phyloP scores from a whole-genome alignment of 2,888 invertebrate genomes.

The Sipunculus nudus region DNA sequence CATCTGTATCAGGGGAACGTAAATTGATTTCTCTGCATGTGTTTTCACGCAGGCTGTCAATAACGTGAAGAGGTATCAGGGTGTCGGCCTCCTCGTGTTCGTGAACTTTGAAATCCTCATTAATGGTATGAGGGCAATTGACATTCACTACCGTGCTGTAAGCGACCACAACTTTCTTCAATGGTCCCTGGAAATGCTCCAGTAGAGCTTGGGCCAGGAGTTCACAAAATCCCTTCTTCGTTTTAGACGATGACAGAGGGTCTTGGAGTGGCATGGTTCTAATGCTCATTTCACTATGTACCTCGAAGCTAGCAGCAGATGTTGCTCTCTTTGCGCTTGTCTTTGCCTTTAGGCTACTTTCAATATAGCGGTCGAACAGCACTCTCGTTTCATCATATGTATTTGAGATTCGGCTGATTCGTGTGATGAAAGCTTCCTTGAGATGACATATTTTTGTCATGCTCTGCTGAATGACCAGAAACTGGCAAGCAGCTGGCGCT shows the following conservation, averaged over 20 bases:
- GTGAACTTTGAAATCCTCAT: no score
- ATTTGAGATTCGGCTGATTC: neutral
- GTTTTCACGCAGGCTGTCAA: neutral
- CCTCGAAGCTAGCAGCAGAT: no score
- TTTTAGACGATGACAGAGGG: no score
- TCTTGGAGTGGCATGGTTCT: no score
- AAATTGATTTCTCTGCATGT: slow-evolving; percentile 7
- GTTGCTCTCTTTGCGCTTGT: slow-evolving; percentile 14
- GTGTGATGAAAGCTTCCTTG: slow-evolving; percentile 1
- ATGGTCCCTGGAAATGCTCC: no score
- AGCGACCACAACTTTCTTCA: no score
- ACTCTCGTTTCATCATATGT: slow-evolving; percentile 1
- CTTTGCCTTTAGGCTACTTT: slow-evolving; percentile 11
- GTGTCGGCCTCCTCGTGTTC: slow-evolving; percentile 24
- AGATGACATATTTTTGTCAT: slow-evolving; percentile 18
- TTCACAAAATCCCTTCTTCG: no score
- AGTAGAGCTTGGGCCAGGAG: no score
- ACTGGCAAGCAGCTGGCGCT: slow-evolving; percentile 6
- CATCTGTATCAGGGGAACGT: slow-evolving; percentile 24
- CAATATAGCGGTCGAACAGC: slow-evolving; percentile 15
- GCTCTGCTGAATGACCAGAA: slow-evolving; percentile 24
- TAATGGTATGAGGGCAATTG: no score
- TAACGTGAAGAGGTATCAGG: slow-evolving; percentile 15
- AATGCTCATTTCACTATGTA: no score
- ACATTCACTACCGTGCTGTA: no score